These are phyloP conservation scores for Cheilosia variabilis DNA, from an alignment of 2,888 invertebrate genomes.

Conservation along the genomic window DNA sequence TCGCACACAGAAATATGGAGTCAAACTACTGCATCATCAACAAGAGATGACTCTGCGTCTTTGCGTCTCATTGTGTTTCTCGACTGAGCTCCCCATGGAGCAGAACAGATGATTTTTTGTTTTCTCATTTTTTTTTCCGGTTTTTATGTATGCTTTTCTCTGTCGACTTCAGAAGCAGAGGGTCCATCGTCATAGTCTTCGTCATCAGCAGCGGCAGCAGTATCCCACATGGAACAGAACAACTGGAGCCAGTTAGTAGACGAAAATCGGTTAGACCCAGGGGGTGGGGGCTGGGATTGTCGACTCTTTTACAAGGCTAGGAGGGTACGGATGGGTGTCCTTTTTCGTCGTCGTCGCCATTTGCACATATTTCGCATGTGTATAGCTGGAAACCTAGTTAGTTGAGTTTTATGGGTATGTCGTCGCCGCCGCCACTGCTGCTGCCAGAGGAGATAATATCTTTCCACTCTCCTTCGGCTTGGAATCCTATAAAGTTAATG, in stretches of 20 bases:
- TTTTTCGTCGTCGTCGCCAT: slow-evolving; percentile 62
- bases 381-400: slow-evolving; percentile 58
- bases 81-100: slow-evolving; percentile 40
- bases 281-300: slow-evolving; percentile 7
- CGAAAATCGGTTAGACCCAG: slow-evolving; percentile 47
- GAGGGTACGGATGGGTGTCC: slow-evolving; percentile 64
- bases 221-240: slow-evolving; percentile 58
- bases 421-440: slow-evolving; percentile 44
- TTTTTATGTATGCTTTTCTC: slow-evolving; percentile 37
- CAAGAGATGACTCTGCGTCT: slow-evolving; percentile 65
- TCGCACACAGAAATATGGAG: slow-evolving; percentile 13
- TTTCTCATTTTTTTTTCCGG: slow-evolving; percentile 9
- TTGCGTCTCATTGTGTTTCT: slow-evolving; percentile 47
- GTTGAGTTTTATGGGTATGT: slow-evolving; percentile 70
- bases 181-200: slow-evolving; percentile 54
- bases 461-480: slow-evolving; percentile 39
- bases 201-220: slow-evolving; percentile 55
- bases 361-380: slow-evolving; percentile 56
- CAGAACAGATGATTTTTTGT: slow-evolving; percentile 17
- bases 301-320: slow-evolving; percentile 58
- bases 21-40: slow-evolving; percentile 58
- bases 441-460: slow-evolving; percentile 60
- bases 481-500: slow-evolving; percentile 68
- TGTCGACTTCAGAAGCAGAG: slow-evolving; percentile 61
- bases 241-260: slow-evolving; percentile 74